phyloP scores from a whole-genome alignment of 2,113 vertebrate species.

The Prunella himalayana region DNA sequence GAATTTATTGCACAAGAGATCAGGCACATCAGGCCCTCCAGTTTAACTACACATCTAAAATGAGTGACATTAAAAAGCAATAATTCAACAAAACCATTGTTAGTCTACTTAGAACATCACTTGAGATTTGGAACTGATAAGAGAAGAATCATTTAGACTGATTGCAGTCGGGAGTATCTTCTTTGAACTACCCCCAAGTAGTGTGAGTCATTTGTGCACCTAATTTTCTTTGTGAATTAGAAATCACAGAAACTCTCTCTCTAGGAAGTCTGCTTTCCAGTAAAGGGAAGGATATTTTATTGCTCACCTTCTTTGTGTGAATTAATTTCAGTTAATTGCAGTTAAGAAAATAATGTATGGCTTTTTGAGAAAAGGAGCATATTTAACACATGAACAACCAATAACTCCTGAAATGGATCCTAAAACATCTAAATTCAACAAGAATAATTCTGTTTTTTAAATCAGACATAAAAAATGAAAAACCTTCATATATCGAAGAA shows the following conservation, averaged over 20 bases:
- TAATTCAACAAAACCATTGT: not conserved
- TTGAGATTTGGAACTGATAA: slow-evolving; percentile 13
- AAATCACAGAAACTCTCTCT: slow-evolving; percentile 6
- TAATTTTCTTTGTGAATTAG: slow-evolving; percentile 57
- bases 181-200: not conserved
- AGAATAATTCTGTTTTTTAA: not conserved
- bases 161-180: not conserved
- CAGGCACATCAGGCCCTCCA: not conserved
- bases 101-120: not conserved
- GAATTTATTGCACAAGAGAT: not conserved
- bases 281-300: slow-evolving; percentile 21
- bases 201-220: slow-evolving; percentile 27
- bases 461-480: not conserved
- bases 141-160: not conserved
- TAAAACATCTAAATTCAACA: not conserved
- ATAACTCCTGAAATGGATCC: not conserved
- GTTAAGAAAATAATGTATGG: not conserved
- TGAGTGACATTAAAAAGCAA: not conserved
- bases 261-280: slow-evolving; percentile 18
- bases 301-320: slow-evolving; percentile 58
- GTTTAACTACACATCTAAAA: not conserved
- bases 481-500: not conserved
- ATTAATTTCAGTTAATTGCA: not conserved
- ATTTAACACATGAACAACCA: not conserved
- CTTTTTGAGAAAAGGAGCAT: not conserved